Percentiles rank a stretch among this genome's conserved stretches.
These are phyloP conservation scores for Lathamus discolor DNA, from an alignment of 2,113 vertebrate genomes.

Conservation along the genomic window DNA sequence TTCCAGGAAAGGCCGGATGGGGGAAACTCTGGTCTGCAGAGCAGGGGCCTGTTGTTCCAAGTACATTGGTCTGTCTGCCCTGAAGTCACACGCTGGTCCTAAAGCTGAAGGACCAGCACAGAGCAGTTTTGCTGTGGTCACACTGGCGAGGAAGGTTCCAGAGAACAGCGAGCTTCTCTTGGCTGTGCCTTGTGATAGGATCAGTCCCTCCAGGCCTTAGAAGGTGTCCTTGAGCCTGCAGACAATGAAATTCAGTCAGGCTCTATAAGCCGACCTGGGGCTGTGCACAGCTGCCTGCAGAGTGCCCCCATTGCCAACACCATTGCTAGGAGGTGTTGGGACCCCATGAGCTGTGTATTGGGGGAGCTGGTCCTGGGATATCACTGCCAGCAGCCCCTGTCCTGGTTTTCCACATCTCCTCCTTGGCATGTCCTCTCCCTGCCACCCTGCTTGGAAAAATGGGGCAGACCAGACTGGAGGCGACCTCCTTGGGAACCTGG, in stretches of 20 bases:
- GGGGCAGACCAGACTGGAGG: neutral
- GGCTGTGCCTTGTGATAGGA: neutral
- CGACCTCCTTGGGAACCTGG: neutral
- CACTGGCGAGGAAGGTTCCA: neutral
- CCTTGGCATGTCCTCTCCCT: neutral
- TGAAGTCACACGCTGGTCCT: neutral
- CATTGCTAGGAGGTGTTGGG: neutral
- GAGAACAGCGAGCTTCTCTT: neutral
- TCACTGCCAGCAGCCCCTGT: neutral
- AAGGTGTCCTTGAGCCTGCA: neutral
- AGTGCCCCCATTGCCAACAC: rapidly evolving
- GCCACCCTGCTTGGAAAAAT: neutral
- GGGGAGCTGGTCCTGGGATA: neutral
- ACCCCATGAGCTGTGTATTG: neutral
- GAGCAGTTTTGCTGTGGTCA: neutral
- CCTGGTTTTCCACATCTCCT: neutral
- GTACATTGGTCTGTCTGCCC: neutral
- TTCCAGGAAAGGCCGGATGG: neutral
- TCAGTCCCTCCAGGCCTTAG: neutral
- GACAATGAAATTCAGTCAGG: neutral
- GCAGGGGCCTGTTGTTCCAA: neutral
- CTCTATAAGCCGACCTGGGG: neutral
- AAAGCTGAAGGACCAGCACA: neutral
- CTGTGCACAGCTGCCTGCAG: neutral
- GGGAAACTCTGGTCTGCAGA: neutral